Conservation (phyloP, 1,140 invertebrate species). For the Diprion similis region DNA sequence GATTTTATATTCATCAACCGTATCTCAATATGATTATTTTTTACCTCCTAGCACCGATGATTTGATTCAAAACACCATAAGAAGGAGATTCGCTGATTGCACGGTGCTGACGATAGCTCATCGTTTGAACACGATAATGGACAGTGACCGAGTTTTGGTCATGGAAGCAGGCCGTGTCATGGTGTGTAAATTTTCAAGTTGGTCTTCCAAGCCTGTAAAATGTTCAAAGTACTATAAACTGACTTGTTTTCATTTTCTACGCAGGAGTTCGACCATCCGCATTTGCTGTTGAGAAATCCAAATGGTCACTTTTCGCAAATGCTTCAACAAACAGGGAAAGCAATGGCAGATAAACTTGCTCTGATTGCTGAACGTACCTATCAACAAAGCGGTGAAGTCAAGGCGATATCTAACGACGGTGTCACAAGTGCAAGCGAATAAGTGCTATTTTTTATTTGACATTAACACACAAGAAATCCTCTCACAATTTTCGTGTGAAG, state of each 20-base stretch:
- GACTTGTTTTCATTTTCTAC: neutral
- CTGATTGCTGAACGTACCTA: slow-evolving; percentile 44
- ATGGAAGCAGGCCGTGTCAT: slow-evolving; percentile 56
- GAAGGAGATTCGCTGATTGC: slow-evolving; percentile 65
- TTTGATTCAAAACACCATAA: slow-evolving; percentile 71
- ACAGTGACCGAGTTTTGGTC: slow-evolving; percentile 60
- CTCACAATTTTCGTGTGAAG: no score
- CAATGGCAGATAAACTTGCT: slow-evolving; percentile 50
- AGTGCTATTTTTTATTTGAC: no score
- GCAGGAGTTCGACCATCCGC: slow-evolving; percentile 74
- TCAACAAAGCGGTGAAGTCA: neutral
- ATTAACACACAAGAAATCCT: no score
- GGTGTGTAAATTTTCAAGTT: slow-evolving; percentile 29
- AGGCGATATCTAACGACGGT: neutral
- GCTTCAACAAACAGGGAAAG: slow-evolving; percentile 64
- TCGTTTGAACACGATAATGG: slow-evolving; percentile 64
- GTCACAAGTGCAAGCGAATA: slow-evolving; percentile 17
- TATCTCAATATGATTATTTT: neutral
- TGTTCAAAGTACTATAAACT: neutral
- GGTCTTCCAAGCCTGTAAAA: neutral
- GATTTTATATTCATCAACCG: slow-evolving; percentile 17
- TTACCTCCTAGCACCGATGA: slow-evolving; percentile 64
- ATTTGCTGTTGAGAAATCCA: slow-evolving; percentile 65
- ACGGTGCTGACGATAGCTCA: slow-evolving; percentile 73
- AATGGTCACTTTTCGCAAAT: slow-evolving; percentile 61